Conservation (phyloP, 2,113 vertebrate genomes). For the Limnothrissa miodon region DNA sequence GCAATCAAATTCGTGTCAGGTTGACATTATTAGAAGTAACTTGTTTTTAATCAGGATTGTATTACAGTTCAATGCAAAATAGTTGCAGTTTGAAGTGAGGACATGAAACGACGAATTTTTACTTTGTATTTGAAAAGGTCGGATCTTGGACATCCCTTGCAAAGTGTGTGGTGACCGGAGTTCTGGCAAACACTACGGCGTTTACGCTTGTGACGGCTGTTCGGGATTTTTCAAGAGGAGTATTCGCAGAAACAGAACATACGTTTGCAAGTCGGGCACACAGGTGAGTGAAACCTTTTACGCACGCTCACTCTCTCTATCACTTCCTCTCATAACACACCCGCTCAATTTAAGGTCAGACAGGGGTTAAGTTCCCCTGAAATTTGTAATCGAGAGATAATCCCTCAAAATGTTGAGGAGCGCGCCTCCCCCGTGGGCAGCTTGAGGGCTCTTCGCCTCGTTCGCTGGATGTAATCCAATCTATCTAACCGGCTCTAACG, state of each 20-base stretch:
- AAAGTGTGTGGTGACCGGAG: constrained; percentile 98
- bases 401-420: constrained; percentile 30
- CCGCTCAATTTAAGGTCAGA: background rate
- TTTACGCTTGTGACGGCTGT: constrained; percentile 97
- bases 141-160: constrained; percentile 97
- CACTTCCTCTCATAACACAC: background rate
- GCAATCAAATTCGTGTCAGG: background rate
- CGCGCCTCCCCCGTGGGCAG: constrained; percentile 36
- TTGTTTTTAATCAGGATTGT: background rate
- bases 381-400: constrained; percentile 52
- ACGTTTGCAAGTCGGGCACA: constrained; percentile 98
- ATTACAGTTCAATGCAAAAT: background rate
- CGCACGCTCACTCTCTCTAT: background rate
- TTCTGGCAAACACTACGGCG: constrained; percentile 97
- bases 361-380: constrained; percentile 25
- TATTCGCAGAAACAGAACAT: constrained; percentile 94
- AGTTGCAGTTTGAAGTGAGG: background rate
- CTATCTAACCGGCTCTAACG: constrained; percentile 67
- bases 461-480: constrained; percentile 76
- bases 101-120: background rate
- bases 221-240: constrained; percentile 98
- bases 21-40: background rate
- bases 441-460: constrained; percentile 47
- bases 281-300: constrained; percentile 75
- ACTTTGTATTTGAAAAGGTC: constrained; percentile 74